phyloP scores from a whole-genome alignment of 2,113 vertebrate species.

The Mobula birostris region DNA sequence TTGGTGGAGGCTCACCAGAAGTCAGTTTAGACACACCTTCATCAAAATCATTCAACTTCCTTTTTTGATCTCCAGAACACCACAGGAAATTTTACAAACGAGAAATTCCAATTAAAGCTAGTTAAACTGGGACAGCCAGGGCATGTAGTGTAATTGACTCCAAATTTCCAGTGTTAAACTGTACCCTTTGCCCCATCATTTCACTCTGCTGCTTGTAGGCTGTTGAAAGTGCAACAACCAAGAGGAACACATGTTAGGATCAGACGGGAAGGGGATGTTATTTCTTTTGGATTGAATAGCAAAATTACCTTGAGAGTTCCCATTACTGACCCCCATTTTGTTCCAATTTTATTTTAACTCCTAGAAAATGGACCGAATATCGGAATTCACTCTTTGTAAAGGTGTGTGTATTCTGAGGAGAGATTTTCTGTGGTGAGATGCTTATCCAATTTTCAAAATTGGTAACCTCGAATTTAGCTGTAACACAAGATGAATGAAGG shows the following conservation, averaged over 20 bases:
- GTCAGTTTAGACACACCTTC: background rate
- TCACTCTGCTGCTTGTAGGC: background rate
- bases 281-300: background rate
- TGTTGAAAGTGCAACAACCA: background rate
- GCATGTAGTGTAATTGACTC: background rate
- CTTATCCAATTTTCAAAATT: background rate
- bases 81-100: background rate
- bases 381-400: background rate
- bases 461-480: background rate
- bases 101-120: background rate
- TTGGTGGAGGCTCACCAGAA: background rate
- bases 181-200: background rate
- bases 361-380: background rate
- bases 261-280: background rate
- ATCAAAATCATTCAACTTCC: background rate
- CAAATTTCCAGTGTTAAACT: background rate
- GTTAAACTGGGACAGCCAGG: background rate
- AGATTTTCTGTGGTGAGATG: background rate
- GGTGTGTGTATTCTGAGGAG: background rate
- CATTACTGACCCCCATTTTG: background rate
- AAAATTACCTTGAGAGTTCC: background rate
- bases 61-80: background rate
- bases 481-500: background rate
- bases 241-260: background rate
- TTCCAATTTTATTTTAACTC: background rate